Evolutionary conservation across 2,888 invertebrate species (phyloP), one percentile per base, ranked within the genome.

Genomic region (Melikaiella ostensackeni): DNA sequence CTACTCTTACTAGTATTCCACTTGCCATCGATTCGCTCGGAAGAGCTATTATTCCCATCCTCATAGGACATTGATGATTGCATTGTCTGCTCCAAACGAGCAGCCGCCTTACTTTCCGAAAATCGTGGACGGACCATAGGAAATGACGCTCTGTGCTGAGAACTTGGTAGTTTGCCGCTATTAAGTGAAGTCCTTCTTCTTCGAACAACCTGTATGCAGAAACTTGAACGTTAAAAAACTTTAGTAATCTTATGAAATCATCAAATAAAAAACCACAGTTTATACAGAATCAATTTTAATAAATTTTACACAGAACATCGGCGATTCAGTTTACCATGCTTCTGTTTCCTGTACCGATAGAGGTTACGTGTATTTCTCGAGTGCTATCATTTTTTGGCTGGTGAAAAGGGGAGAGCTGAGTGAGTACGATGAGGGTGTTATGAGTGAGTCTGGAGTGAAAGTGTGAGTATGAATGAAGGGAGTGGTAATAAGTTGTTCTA

Each of bases 111-210:
- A 91, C 92, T 86, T 93, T 93, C 78, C 92, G 92, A 84, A 87
- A 82, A 63, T 79, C 92, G 92, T 83, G 93, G 93, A 85, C 94
- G 94, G 86, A 94, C 93, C 88, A 94, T 93, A 64, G 95, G 95
- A 89, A 94, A 94, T 19, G 96, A 95, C 59, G 95, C 94, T 86
- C 96, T 93, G 82, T 94, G 93, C 80, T 91, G 91, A 75, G 90
- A 90, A 81, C 91, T 90, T 33, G 92, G 90, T 75, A 89, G 87
- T 80, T 86, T 90, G 77, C 92, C 92, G 59, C 89, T 89, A 77
- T 90, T 89, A 77, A 91, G 92, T 66, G 82, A 92, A 86, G 80
- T 93, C 89, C 93, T 93, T 83, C 92, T 93, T 21, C 95, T 93
- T 16, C 95, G 92, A 0, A 95, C 94, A 85, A 95, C 94, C 94